Evolutionary conservation across 2,888 invertebrate species (phyloP).

Genomic region (Mystacides longicornis): DNA sequence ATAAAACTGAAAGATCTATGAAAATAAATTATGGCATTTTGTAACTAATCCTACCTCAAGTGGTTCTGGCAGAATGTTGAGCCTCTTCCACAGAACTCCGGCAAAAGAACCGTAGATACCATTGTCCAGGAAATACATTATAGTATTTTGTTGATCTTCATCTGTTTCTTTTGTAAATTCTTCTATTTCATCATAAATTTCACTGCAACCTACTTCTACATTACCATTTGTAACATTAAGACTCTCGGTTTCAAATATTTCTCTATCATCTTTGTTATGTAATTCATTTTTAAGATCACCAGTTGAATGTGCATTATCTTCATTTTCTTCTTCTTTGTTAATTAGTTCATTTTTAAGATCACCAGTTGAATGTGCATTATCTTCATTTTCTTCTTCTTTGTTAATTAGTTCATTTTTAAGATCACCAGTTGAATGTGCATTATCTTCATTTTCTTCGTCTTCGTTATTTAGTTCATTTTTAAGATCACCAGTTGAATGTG

Average conservation of each 20-base stretch:
- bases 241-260: too few species aligned
- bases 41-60: constrained; percentile 49
- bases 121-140: constrained; percentile 98
- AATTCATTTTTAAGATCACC: too few species aligned
- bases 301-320: too few species aligned
- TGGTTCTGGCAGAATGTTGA: constrained; percentile 63
- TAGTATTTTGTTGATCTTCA: constrained; percentile 21
- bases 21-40: too few species aligned
- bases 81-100: constrained; percentile 91
- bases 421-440: too few species aligned
- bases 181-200: neutral
- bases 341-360: neutral
- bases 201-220: neutral
- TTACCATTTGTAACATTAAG: neutral
- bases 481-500: neutral
- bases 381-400: neutral
- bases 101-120: constrained; percentile 99
- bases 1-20: neutral
- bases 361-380: neutral
- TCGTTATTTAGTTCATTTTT: neutral
- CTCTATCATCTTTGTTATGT: too few species aligned
- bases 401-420: neutral
- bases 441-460: neutral
- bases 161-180: neutral
- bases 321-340: neutral